Conservation (phyloP, 2,113 vertebrate genomes). For the Theropithecus gelada region DNA sequence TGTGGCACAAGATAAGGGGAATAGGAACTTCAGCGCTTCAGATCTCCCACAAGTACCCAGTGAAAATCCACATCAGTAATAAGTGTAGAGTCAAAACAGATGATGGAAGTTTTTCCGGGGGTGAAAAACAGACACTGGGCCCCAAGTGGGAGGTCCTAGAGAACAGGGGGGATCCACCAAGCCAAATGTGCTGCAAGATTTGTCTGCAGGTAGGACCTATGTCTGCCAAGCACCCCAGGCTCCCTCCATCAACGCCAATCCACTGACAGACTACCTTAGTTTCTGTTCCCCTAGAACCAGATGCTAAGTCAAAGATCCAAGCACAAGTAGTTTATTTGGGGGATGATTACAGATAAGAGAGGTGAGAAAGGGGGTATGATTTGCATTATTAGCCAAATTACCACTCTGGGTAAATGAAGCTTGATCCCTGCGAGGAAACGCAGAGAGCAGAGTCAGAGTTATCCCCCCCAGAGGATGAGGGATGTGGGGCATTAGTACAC, state of each 20-base stretch:
- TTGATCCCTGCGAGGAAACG: neutral
- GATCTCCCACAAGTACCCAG: neutral
- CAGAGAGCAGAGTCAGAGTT: neutral
- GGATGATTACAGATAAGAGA: neutral
- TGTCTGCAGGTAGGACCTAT: neutral
- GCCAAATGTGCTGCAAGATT: neutral
- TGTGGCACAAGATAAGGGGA: slow-evolving; percentile 56
- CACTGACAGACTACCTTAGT: neutral
- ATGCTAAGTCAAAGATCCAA: neutral
- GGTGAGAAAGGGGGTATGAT: neutral
- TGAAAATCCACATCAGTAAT: neutral
- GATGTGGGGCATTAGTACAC: neutral
- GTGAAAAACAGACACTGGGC: neutral
- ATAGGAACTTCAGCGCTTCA: neutral
- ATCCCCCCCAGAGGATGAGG: neutral
- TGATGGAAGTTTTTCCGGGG: neutral
- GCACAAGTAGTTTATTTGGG: neutral
- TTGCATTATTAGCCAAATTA: neutral
- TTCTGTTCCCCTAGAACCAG: neutral
- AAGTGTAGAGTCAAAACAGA: neutral
- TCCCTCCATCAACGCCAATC: neutral
- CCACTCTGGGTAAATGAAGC: neutral
- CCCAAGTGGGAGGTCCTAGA: neutral
- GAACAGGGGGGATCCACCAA: rapidly evolving
- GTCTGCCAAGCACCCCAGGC: neutral